phyloP scores from a whole-genome alignment of 1,140 invertebrate species.

The Musca vetustissima region DNA sequence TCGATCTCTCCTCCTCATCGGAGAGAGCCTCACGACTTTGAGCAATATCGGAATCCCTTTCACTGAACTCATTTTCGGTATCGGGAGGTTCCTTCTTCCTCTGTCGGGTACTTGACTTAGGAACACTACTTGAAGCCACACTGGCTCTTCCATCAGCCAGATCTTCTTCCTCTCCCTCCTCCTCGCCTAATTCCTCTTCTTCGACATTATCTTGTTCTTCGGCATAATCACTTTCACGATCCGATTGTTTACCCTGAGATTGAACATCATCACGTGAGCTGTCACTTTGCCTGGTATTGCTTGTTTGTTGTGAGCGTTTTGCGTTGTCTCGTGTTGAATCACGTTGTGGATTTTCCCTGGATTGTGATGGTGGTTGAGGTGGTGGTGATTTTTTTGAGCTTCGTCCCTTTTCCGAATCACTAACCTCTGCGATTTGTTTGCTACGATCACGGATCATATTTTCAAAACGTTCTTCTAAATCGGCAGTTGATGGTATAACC shows the following conservation, averaged over 20 bases:
- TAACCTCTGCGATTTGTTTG: background rate
- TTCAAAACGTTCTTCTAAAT: conserved; percentile 44
- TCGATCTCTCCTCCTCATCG: background rate
- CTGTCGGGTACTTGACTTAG: background rate
- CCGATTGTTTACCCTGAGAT: background rate
- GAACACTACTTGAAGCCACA: background rate
- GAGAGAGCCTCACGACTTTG: background rate
- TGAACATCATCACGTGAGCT: no score
- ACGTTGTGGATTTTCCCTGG: background rate
- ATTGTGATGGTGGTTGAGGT: no score
- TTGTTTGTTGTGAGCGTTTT: background rate
- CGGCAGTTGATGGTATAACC: conserved; percentile 42
- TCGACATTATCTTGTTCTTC: background rate
- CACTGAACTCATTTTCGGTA: background rate
- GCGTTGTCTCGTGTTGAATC: background rate
- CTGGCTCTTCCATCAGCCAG: background rate
- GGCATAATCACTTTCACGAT: background rate
- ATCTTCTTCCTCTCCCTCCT: background rate
- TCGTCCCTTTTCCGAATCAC: background rate
- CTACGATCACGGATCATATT: conserved; percentile 28
- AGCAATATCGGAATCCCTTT: no score
- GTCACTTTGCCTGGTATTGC: background rate
- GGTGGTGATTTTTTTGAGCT: conserved; percentile 25
- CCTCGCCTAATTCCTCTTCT: background rate
- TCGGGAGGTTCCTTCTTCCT: conserved; percentile 8